Conservation (phyloP, 2,797 vertebrate species). For the Mus minutoides region DNA sequence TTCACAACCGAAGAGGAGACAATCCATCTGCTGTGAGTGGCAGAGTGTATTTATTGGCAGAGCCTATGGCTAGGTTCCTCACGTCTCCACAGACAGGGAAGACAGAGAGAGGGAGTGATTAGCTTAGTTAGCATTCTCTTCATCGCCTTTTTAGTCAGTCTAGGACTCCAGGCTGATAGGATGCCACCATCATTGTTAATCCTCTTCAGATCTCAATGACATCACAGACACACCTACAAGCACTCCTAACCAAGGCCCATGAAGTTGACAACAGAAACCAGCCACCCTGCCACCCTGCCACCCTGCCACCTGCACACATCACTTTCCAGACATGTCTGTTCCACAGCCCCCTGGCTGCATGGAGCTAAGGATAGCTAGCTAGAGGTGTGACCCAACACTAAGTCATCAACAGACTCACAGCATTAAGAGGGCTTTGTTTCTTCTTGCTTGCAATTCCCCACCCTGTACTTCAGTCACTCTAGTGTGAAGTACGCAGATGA, state of each 20-base stretch:
- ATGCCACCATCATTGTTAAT: too few species aligned
- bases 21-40: background rate
- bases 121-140: too few species aligned
- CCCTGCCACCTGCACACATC: background rate
- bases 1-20: background rate
- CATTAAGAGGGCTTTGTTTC: background rate
- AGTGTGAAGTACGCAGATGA: background rate
- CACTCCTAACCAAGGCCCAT: background rate
- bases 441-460: background rate
- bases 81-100: background rate
- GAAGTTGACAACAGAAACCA: background rate
- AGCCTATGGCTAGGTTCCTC: background rate
- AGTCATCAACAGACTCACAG: too few species aligned
- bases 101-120: background rate
- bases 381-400: background rate
- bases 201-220: background rate
- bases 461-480: background rate
- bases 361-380: too few species aligned
- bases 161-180: too few species aligned
- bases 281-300: background rate
- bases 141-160: background rate
- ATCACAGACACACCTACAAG: background rate
- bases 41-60: background rate
- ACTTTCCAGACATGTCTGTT: background rate
- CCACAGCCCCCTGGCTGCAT: background rate